Base-by-base conservation (phyloP, 1,140 invertebrate genomes). In the Eumaeus atala region DNA sequence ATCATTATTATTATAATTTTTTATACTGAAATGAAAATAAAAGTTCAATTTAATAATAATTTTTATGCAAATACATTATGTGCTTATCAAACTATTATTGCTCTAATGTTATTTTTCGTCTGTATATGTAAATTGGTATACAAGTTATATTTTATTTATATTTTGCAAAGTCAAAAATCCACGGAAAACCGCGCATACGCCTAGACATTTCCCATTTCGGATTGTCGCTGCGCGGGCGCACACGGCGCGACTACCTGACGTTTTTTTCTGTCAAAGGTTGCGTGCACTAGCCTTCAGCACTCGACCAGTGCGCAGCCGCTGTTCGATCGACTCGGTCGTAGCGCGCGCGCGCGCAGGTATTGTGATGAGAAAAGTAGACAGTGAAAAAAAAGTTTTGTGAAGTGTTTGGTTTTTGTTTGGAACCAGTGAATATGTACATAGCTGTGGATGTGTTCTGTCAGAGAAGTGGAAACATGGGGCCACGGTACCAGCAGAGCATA, bases 261-360 rank as follows among this genome's bases (percentile, higher is more conserved):
- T 71, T 75, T 77, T n/a, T 80, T 73, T 28, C 21, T 28, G 21
- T 28, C 21, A 28, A 28, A 28, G 21, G 21, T 28, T 28, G 21
- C 14, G n/a, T n/a, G n/a, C 38, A 16, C n/a, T 9, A 16, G 40
- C 14, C 16, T 28, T 28, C 40, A 14, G 40, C 16, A 14, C 9
- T 44, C 40, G 40, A 1, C 54, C 76, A 82, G 78, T 82, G 72
- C 70, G 70, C 61, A 60, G 59, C 63, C 70, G 75, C 69, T 58
- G 50, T 59, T 74, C 77, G 72, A 50, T 54, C 34, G 54, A 61
- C 56, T 40, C 71, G 75, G 71, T 63, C 77, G 81, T 70, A 52
- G 58, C 54, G 48, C 21, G 35, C 40, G 58, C 54, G 48, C 21
- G 35, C 40, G 47, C 49, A 35, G 17, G 38, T n/a, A 14, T 28